Conservation (phyloP, 2,113 vertebrate species). For the Ammodytes dubius region DNA sequence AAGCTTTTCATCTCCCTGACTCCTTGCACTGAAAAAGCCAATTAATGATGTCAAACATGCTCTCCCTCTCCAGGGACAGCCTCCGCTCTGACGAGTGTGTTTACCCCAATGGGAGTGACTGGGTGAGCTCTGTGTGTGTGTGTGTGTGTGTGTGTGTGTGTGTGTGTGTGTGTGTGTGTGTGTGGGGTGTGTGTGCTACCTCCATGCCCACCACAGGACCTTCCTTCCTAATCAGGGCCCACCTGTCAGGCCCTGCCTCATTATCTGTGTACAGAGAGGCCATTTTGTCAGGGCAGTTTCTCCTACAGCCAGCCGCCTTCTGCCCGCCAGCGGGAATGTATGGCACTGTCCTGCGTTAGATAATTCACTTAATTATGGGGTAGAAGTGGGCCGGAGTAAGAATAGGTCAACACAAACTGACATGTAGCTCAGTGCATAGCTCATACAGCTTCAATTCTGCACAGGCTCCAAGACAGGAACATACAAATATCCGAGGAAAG, state of each 20-base stretch:
- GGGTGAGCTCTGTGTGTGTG: slow-evolving; percentile 22
- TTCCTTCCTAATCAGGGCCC: slow-evolving; percentile 93
- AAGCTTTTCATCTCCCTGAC: slow-evolving; percentile 99
- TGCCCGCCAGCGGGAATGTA: slow-evolving; percentile 88
- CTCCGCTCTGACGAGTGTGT: slow-evolving; percentile 95
- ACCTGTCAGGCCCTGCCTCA: slow-evolving; percentile 95
- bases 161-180: slow-evolving; percentile 29
- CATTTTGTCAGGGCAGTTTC: slow-evolving; percentile 93
- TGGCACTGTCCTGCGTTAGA: slow-evolving; percentile 90
- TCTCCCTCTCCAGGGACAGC: slow-evolving; percentile 92
- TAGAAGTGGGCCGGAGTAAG: slow-evolving; percentile 67
- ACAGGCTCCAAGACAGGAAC: slow-evolving; percentile 39
- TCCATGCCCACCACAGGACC: slow-evolving; percentile 81
- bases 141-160: slow-evolving; percentile 26
- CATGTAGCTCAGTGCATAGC: slow-evolving; percentile 43
- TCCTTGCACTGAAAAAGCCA: slow-evolving; percentile 98
- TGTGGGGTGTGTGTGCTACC: slow-evolving; percentile 26
- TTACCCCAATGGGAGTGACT: slow-evolving; percentile 90
- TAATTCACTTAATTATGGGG: slow-evolving; percentile 97
- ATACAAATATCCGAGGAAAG: slow-evolving; percentile 59
- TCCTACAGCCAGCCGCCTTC: slow-evolving; percentile 85
- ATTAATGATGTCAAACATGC: slow-evolving; percentile 99
- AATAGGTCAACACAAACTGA: slow-evolving; percentile 69
- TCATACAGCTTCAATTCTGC: slow-evolving; percentile 32
- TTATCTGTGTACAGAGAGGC: slow-evolving; percentile 94